Evolutionary conservation across 2,113 vertebrate genomes (phyloP).

Genomic region (Pteronura brasiliensis): DNA sequence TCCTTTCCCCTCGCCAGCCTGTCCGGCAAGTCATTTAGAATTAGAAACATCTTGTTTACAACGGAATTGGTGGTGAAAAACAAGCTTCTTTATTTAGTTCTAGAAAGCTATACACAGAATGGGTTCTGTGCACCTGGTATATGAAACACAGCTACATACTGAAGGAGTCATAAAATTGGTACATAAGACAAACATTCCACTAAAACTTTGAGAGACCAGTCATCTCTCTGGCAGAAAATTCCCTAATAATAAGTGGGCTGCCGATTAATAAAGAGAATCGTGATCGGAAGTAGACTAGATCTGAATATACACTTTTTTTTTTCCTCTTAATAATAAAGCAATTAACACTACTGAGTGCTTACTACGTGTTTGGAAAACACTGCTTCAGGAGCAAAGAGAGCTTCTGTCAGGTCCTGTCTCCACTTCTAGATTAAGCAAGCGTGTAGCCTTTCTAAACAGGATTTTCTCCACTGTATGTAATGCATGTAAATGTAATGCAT

Average conservation of each 20-base stretch:
- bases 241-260: background rate
- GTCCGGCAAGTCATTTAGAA: background rate
- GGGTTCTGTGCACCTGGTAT: background rate
- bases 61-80: background rate
- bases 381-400: background rate
- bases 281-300: background rate
- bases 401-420: background rate
- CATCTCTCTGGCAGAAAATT: background rate
- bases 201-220: background rate
- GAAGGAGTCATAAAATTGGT: background rate
- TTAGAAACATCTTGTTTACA: background rate
- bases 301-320: background rate
- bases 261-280: background rate
- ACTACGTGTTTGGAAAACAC: background rate
- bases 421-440: background rate
- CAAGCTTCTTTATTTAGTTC: background rate
- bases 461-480: background rate
- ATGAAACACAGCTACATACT: background rate
- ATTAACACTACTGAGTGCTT: background rate
- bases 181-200: background rate
- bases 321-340: background rate
- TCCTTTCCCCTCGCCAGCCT: background rate
- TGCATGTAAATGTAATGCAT: background rate
- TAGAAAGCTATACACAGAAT: background rate
- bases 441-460: background rate